Base-by-base conservation (phyloP, 2,797 vertebrate species). In the Corythornis leucogaster region DNA sequence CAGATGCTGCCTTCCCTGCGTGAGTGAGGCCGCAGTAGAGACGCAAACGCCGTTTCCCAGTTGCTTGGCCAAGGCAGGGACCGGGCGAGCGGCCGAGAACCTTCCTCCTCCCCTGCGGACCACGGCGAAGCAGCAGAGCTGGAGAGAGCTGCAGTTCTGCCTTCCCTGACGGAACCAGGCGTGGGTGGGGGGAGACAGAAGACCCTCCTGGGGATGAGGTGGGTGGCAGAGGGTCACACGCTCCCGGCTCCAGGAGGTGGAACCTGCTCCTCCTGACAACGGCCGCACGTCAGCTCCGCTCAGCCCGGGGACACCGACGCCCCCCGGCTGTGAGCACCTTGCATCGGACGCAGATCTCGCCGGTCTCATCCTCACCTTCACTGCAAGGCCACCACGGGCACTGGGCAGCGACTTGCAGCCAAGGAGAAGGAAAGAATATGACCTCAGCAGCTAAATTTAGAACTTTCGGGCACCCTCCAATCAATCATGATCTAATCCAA, bases 1-100 rank as follows among this genome's bases (percentile, higher is more conserved):
- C 94, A n/a, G 80, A 30, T 14, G 50, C 82, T 84, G 93, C 91
- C 85, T 80, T 43, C 79, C 85, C 61, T 43, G 8, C 45, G 61
- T 4, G 31, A 77, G 69, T 4, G 31, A 77, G 69, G 85, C 85
- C 55, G 78, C 66, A 43, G 81, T 3, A 13, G 33, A 28, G 82
- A 35, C 19, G 43, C 75, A 40, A 61, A 38, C 1, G 14, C 64
- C 18, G 11, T 6, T 50, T 76, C 57, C 81, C 55, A 28, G 58
- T 4, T 16, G 43, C 58, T 43, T 9, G 54, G 69, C 50, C 64
- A 12, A 9, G 2, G 2, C 11, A 33, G 46, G 61, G 74, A 42
- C 18, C 5, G 19, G 15, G 11, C 15, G 16, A 24, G 40, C 73
- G 71, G n/a, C 51, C 3, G 50, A 73, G 61, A 17, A 46, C 12